These are phyloP conservation scores for Falcunculus frontatus DNA, from an alignment of 2,113 vertebrate species.

Conservation along the genomic window DNA sequence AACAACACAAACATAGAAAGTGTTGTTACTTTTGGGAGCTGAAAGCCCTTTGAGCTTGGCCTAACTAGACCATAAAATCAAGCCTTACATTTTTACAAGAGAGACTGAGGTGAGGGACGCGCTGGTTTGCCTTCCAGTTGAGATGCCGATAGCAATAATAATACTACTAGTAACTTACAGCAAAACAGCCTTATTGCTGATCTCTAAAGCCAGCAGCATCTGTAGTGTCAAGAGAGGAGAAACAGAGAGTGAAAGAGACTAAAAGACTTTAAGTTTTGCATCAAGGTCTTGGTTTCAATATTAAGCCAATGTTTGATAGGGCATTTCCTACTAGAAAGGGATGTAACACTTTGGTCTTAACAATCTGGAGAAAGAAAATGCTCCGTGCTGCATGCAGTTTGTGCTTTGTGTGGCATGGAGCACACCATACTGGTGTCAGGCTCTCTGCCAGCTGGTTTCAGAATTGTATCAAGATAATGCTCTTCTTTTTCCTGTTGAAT, in stretches of 20 bases:
- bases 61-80: not conserved
- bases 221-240: not conserved
- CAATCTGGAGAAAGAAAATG: not conserved
- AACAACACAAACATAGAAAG: no score
- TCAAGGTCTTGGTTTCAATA: not conserved
- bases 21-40: not conserved
- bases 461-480: fast-evolving
- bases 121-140: not conserved
- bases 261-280: not conserved
- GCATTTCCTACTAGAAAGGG: not conserved
- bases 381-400: fast-evolving
- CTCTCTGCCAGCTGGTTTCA: not conserved
- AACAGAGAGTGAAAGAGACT: not conserved
- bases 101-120: not conserved
- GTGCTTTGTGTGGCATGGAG: not conserved
- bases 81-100: not conserved
- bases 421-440: no score
- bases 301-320: not conserved
- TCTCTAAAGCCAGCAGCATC: not conserved
- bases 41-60: not conserved
- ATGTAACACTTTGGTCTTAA: not conserved
- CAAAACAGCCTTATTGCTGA: not conserved
- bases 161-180: not conserved
- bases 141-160: not conserved
- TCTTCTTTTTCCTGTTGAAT: not conserved